Conservation (phyloP, 2,888 invertebrate species). For the Crocallis elinguaria region DNA sequence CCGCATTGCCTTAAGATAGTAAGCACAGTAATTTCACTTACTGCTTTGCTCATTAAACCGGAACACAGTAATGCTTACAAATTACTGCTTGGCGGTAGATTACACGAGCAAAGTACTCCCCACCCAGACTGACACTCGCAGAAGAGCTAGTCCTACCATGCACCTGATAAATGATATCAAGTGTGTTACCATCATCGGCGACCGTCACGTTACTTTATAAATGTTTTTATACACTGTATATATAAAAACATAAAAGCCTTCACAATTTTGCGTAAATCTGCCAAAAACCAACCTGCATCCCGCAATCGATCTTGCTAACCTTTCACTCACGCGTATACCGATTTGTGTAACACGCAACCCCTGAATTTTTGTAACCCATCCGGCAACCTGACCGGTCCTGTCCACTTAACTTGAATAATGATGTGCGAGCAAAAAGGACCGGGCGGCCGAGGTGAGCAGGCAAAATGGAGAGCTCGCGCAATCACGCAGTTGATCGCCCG, state of each 20-base stretch:
- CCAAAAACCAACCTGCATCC: slow-evolving; percentile 21
- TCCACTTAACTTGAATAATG: slow-evolving; percentile 82
- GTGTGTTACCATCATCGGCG: too few species aligned
- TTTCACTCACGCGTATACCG: slow-evolving; percentile 48
- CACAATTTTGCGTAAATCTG: slow-evolving; percentile 13
- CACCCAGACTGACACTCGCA: too few species aligned
- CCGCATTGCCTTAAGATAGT: too few species aligned
- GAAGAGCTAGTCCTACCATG: too few species aligned
- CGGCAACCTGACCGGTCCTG: slow-evolving; percentile 70
- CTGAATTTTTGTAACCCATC: slow-evolving; percentile 73
- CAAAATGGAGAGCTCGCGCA: slow-evolving; percentile 56
- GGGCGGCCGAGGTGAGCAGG: slow-evolving; percentile 59
- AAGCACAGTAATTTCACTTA: too few species aligned
- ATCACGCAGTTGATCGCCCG: slow-evolving; percentile 39
- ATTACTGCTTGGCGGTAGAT: too few species aligned
- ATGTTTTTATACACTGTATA: too few species aligned
- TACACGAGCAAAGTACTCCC: too few species aligned
- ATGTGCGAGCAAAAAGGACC: slow-evolving; percentile 70
- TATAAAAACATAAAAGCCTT: background rate
- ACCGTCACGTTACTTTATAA: too few species aligned
- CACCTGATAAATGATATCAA: too few species aligned
- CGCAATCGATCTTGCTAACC: slow-evolving; percentile 39
- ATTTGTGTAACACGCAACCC: slow-evolving; percentile 52
- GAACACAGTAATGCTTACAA: too few species aligned
- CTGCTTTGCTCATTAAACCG: too few species aligned